Evolutionary conservation across 2,888 invertebrate species (phyloP).

Genomic region (Ferrisia virgata): DNA sequence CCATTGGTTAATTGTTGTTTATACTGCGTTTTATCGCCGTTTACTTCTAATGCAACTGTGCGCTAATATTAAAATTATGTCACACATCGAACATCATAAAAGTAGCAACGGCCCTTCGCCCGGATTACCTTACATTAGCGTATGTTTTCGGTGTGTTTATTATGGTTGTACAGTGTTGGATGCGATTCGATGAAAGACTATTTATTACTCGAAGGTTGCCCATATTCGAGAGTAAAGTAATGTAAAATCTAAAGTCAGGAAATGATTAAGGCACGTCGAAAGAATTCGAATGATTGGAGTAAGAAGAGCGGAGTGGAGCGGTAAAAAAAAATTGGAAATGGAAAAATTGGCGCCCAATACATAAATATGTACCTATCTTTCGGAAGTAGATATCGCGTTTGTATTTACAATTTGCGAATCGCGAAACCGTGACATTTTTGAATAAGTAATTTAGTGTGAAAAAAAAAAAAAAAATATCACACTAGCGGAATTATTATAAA

Average conservation of each 20-base stretch:
- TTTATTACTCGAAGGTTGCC: neutral
- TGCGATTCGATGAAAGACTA: neutral
- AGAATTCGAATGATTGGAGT: neutral
- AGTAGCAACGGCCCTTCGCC: neutral
- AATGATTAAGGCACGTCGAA: neutral
- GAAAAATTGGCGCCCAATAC: neutral
- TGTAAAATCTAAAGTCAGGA: neutral
- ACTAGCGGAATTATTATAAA: too few relatives aligned
- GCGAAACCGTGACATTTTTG: neutral
- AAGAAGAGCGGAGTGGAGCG: too few relatives aligned
- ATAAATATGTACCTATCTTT: too few relatives aligned
- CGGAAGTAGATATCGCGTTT: neutral
- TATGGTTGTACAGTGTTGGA: neutral
- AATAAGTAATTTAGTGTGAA: neutral
- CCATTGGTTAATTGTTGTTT: slow-evolving; percentile 30
- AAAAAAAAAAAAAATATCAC: neutral
- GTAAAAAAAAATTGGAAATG: neutral
- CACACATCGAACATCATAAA: slow-evolving; percentile 15
- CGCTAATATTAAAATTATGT: slow-evolving; percentile 26
- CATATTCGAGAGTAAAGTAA: too few relatives aligned
- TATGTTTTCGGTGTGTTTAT: neutral
- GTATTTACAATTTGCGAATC: too few relatives aligned
- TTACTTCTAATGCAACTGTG: neutral
- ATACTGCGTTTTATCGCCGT: slow-evolving; percentile 21
- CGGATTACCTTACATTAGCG: neutral